phyloP scores from a whole-genome alignment of 2,113 vertebrate species.

The Microtus pennsylvanicus region DNA sequence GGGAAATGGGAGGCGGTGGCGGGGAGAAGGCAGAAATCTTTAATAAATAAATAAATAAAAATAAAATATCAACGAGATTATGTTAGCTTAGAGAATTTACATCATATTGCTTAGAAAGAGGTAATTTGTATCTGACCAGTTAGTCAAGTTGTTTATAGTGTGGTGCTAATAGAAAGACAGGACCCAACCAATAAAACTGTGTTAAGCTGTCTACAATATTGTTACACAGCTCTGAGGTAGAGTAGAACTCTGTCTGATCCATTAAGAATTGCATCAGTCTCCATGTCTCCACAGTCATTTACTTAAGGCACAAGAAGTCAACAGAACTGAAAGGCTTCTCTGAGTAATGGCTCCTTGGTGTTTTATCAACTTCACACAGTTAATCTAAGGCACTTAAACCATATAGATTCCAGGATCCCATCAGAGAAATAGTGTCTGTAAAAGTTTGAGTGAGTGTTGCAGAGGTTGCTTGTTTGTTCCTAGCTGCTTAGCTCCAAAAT shows the following conservation, averaged over 20 bases:
- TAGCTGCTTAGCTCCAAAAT: too few relatives aligned
- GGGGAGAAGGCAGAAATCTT: too few relatives aligned
- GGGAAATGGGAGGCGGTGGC: too few relatives aligned
- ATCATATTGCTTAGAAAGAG: neutral
- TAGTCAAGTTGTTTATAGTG: neutral
- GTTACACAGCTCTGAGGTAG: neutral
- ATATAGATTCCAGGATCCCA: neutral
- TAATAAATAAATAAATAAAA: too few relatives aligned
- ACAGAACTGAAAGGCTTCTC: neutral
- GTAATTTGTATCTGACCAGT: neutral
- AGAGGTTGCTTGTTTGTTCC: too few relatives aligned
- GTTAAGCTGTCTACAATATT: neutral
- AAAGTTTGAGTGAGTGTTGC: neutral
- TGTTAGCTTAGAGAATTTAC: neutral
- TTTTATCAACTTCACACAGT: neutral
- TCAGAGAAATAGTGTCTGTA: neutral
- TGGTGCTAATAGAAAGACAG: neutral
- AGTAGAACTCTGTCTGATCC: neutral
- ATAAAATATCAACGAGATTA: neutral
- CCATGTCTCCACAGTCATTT: neutral
- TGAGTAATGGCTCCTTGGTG: neutral
- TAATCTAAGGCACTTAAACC: neutral
- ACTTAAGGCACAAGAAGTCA: neutral
- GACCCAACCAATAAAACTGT: neutral
- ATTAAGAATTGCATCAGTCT: neutral